Evolutionary conservation across 2,888 invertebrate genomes (phyloP), one percentile per base, ranked within the genome.

Genomic region (Mythimna impura): DNA sequence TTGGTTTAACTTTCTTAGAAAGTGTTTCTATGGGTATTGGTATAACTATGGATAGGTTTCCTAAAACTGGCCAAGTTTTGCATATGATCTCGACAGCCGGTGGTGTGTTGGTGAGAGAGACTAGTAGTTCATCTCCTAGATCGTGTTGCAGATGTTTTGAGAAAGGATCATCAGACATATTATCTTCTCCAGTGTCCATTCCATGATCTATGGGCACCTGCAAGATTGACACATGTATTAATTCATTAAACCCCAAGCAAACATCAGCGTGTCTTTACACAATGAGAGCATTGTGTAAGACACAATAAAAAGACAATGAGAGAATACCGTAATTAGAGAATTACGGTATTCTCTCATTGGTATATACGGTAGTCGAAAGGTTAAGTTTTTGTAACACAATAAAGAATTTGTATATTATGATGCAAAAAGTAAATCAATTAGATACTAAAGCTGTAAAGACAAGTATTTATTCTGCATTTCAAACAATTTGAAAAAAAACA

Each of bases 131-230:
- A 77, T 97, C 97, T 76, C 96, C 96, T 72, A 98, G 92, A 82
- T 98, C 98, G 92, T 97, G 95, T 74, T 97, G 96, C 9, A 98
- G 93, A 92, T 98, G 98, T 87, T 97, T 96, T 0, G 95, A 94
- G 91, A 98, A 98, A 2, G 98, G 97, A 93, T 98, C 98, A 89
- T 93, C 88, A 20, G 89, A 82, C 20, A 72, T 34, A 65, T 92
- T 34, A 66, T 92, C 89, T 78, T 85, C 79, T 22, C 93, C 91
- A 76, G 67, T 82, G 65, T 93, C 91, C 14, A 65, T 73, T 65
- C 91, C 90, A 65, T 84, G 80, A 69, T 90, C 90, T 71, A 89
- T 83, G 57, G 76, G 76, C 10, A 82, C 66, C 94, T 94, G 87
- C 0, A 76, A 90, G 88, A 62, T n/a, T 66, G 2, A 73, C 22